Percentiles rank a stretch among this genome's conserved stretches.
phyloP scores from a whole-genome alignment of 2,888 invertebrate species.

The Thalpophila matura region DNA sequence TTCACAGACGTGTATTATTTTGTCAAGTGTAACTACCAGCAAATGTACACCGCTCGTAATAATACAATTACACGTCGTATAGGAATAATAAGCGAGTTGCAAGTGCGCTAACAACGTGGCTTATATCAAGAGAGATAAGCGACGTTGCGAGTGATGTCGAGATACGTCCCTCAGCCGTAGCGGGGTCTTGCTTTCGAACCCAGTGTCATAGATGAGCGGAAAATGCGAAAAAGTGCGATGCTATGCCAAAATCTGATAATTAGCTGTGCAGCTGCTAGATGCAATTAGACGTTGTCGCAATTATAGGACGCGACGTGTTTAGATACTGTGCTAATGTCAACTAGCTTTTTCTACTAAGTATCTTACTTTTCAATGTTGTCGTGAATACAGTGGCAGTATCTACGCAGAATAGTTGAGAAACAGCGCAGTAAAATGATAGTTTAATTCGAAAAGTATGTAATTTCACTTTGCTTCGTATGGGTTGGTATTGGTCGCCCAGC shows the following conservation, averaged over 20 bases:
- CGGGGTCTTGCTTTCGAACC: slow-evolving; percentile 16
- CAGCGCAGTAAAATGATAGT: neutral
- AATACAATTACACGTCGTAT: slow-evolving; percentile 55
- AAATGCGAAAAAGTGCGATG: slow-evolving; percentile 20
- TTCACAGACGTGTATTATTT: slow-evolving; percentile 25
- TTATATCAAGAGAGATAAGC: slow-evolving; percentile 55
- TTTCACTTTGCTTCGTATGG: neutral
- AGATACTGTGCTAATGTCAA: too few relatives aligned
- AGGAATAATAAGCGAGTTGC: slow-evolving; percentile 41
- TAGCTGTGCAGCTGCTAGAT: neutral
- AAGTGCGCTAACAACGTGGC: slow-evolving; percentile 50
- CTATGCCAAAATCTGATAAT: slow-evolving; percentile 20
- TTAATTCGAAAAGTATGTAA: neutral
- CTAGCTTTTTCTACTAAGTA: too few relatives aligned
- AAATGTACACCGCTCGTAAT: slow-evolving; percentile 35
- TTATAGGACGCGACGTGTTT: slow-evolving; percentile 10
- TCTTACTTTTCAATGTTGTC: neutral
- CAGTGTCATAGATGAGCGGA: slow-evolving; percentile 13
- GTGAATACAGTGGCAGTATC: neutral
- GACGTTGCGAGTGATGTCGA: slow-evolving; percentile 40
- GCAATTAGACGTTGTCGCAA: slow-evolving; percentile 14
- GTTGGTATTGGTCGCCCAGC: neutral
- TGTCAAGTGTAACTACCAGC: slow-evolving; percentile 32
- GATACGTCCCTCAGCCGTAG: slow-evolving; percentile 24
- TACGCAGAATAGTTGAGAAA: neutral